Evolutionary conservation across 2,113 vertebrate species (phyloP).

Genomic region (Pimephales promelas): DNA sequence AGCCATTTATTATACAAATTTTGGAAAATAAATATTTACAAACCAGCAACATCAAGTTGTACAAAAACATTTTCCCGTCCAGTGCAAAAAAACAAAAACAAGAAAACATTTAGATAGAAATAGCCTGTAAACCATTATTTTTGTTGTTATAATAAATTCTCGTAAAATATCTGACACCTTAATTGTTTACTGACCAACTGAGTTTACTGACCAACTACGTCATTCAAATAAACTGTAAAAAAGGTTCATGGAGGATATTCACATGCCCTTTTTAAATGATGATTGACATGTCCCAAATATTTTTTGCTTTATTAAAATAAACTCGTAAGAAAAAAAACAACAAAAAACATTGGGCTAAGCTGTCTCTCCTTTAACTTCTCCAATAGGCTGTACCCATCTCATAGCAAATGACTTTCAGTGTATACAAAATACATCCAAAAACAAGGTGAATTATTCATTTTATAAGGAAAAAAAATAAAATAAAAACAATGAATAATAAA

Average conservation of each 20-base stretch:
- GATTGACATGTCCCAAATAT: conserved; percentile 6
- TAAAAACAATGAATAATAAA: conserved; percentile 8
- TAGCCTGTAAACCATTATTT: conserved; percentile 25
- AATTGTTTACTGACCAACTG: not conserved
- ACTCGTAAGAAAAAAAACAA: conserved; percentile 1
- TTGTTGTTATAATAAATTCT: conserved; percentile 5
- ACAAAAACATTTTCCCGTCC: conserved; percentile 38
- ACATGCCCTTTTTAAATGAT: conserved; percentile 13
- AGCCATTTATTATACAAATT: conserved; percentile 46
- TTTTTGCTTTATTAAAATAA: conserved; percentile 12
- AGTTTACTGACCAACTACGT: not conserved
- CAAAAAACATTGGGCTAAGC: not conserved
- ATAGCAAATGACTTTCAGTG: conserved; percentile 26
- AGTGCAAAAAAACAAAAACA: not conserved
- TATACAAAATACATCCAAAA: conserved; percentile 38
- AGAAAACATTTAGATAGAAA: conserved; percentile 8
- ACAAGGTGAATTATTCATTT: not conserved
- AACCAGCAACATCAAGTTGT: conserved; percentile 47
- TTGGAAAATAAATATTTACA: conserved; percentile 57
- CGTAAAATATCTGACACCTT: conserved; percentile 1
- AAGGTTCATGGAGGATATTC: conserved; percentile 20
- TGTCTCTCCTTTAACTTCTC: conserved; percentile 17
- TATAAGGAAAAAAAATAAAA: not conserved
- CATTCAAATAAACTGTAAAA: conserved; percentile 3
- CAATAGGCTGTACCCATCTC: conserved; percentile 7